phyloP scores from a whole-genome alignment of 1,140 invertebrate genomes.

The Mercenaria mercenaria region DNA sequence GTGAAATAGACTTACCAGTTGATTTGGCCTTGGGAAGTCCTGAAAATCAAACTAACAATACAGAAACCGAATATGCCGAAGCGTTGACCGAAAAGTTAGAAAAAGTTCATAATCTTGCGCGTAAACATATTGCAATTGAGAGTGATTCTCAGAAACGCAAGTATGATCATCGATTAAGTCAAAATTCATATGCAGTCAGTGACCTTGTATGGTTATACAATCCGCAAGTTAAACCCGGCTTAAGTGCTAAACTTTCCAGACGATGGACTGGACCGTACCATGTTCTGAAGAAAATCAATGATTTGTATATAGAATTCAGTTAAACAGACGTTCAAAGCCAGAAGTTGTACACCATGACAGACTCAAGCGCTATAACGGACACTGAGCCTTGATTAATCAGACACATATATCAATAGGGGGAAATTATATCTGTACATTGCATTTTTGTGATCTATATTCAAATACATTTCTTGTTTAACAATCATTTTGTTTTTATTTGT shows the following conservation, averaged over 20 bases:
- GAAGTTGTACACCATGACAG: conserved; percentile 22
- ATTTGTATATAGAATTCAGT: conserved; percentile 1
- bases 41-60: not conserved
- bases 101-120: not conserved
- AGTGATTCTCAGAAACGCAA: not conserved
- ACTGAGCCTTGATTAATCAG: not conserved
- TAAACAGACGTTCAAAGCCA: not conserved
- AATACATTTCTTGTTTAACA: not conserved
- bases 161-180: not conserved
- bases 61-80: not conserved
- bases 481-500: not conserved
- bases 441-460: not conserved
- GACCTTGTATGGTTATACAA: conserved; percentile 16
- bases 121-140: not conserved
- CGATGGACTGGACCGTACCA: not conserved
- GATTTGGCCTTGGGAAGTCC: conserved; percentile 36
- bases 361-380: not conserved
- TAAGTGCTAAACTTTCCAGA: not conserved
- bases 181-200: not conserved
- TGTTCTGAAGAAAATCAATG: conserved; percentile 6
- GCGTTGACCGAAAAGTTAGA: not conserved
- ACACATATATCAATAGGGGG: not conserved
- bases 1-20: conserved; percentile 49
- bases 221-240: conserved; percentile 11
- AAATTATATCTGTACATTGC: no score